phyloP scores from a whole-genome alignment of 2,888 invertebrate genomes.

The Litoditis marina region DNA sequence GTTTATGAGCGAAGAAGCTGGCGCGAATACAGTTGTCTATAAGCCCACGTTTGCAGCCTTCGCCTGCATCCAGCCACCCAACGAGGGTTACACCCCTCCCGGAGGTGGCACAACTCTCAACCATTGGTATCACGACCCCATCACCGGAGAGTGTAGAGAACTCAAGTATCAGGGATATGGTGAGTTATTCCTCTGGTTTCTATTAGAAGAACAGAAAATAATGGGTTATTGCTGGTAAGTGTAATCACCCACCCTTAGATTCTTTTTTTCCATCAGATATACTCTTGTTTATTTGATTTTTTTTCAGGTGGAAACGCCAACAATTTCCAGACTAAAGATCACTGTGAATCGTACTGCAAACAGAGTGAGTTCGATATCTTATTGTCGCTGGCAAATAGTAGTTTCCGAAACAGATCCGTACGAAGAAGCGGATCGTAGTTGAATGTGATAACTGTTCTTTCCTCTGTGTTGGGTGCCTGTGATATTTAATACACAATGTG shows the following conservation, averaged over 20 bases:
- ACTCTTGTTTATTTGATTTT: background rate
- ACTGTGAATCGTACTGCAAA: constrained; percentile 61
- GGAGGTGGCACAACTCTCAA: constrained; percentile 60
- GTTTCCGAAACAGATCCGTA: too few species aligned
- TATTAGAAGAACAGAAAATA: too few species aligned
- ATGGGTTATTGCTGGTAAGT: too few species aligned
- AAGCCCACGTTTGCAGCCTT: constrained; percentile 45
- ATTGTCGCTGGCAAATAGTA: too few species aligned
- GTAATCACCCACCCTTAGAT: background rate
- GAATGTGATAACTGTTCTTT: too few species aligned
- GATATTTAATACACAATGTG: too few species aligned
- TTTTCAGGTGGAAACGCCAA: constrained; percentile 54
- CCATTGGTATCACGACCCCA: constrained; percentile 60
- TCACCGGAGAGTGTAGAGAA: constrained; percentile 58
- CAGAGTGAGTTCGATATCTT: constrained; percentile 54
- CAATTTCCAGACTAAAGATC: constrained; percentile 61
- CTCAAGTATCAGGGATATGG: constrained; percentile 58
- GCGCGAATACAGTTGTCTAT: too few species aligned
- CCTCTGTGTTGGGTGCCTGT: too few species aligned
- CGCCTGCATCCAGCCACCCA: constrained; percentile 60
- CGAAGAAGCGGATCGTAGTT: too few species aligned
- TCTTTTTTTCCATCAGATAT: background rate
- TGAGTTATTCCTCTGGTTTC: too few species aligned
- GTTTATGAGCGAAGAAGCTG: too few species aligned
- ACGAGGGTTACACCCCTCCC: constrained; percentile 59